Evolutionary conservation across 1,140 invertebrate species (phyloP).

Genomic region (Drosophila sproati): DNA sequence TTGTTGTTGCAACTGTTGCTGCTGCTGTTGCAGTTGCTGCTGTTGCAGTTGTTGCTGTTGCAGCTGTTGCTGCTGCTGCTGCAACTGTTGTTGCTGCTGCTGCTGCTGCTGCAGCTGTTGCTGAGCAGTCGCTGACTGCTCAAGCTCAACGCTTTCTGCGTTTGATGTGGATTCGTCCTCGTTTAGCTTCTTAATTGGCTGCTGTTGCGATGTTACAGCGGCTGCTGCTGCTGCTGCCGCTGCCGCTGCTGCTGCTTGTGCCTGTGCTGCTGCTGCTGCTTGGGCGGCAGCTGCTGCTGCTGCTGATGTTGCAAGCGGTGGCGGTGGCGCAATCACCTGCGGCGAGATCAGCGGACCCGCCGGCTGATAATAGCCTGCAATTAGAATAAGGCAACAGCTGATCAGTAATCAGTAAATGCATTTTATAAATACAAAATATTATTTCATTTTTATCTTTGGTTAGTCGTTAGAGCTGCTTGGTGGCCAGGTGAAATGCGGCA

Average conservation of each 20-base stretch:
- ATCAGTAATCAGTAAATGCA: conserved; percentile 25
- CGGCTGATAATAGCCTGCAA: conserved; percentile 94
- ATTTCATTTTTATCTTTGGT: neutral
- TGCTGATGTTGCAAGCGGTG: conserved; percentile 65
- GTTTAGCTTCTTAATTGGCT: conserved; percentile 35
- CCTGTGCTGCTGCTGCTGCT: conserved; percentile 49
- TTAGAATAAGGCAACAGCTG: conserved; percentile 53
- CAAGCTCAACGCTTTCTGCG: neutral
- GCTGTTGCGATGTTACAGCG: conserved; percentile 51
- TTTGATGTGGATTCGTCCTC: conserved; percentile 31
- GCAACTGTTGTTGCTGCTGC: conserved; percentile 27
- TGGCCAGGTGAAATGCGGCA: conserved; percentile 65
- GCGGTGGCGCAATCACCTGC: conserved; percentile 85
- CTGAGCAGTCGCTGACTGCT: conserved; percentile 3
- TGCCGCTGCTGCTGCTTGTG: conserved; percentile 43
- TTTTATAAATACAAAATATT: too few relatives aligned
- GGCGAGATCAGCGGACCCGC: conserved; percentile 93
- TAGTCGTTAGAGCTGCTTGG: conserved; percentile 8
- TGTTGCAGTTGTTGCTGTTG: conserved; percentile 1
- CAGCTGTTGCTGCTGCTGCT: conserved; percentile 23
- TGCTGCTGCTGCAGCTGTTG: conserved; percentile 49
- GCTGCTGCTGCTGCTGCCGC: conserved; percentile 46
- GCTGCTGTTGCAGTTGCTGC: conserved; percentile 40
- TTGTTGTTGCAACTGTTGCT: conserved; percentile 54
- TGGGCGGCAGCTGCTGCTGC: conserved; percentile 33